A percentile compares a stretch with the other conserved stretches of the same genome.
Conservation (phyloP, 2,888 invertebrate species). For the Timema podura region DNA sequence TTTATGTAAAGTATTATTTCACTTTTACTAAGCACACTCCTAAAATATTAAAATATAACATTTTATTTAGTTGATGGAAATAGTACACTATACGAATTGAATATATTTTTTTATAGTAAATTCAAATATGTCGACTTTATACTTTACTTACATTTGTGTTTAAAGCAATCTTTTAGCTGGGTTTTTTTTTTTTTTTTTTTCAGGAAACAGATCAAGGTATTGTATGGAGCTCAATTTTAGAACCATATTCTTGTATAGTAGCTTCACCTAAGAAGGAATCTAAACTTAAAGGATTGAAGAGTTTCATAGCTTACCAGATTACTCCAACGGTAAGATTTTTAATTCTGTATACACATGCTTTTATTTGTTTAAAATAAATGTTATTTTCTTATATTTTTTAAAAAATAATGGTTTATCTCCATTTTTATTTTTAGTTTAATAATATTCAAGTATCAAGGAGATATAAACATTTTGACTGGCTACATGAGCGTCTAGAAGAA, state of each 20-base stretch:
- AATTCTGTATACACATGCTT: background rate
- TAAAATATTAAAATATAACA: no score
- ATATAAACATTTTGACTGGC: conserved; percentile 99
- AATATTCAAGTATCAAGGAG: conserved; percentile 89
- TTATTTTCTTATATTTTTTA: no score
- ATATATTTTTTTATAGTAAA: no score
- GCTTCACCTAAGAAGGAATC: conserved; percentile 96
- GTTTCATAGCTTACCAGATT: conserved; percentile 93
- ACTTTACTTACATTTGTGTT: no score
- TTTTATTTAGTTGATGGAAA: no score
- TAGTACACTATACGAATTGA: no score
- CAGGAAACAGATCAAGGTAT: conserved; percentile 65
- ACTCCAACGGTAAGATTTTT: conserved; percentile 70
- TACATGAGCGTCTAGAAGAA: conserved; percentile 87
- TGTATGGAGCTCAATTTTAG: conserved; percentile 70
- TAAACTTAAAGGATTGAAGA: conserved; percentile 95
- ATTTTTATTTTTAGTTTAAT: conserved; percentile 61
- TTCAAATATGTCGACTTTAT: no score
- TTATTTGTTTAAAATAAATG: background rate
- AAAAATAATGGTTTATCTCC: background rate
- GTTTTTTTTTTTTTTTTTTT: conserved; percentile 19
- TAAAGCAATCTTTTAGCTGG: background rate
- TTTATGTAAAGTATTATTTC: no score
- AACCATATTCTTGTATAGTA: conserved; percentile 78
- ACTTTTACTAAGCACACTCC: no score